phyloP scores from a whole-genome alignment of 2,797 vertebrate genomes.

The Syngnathus rostellatus region DNA sequence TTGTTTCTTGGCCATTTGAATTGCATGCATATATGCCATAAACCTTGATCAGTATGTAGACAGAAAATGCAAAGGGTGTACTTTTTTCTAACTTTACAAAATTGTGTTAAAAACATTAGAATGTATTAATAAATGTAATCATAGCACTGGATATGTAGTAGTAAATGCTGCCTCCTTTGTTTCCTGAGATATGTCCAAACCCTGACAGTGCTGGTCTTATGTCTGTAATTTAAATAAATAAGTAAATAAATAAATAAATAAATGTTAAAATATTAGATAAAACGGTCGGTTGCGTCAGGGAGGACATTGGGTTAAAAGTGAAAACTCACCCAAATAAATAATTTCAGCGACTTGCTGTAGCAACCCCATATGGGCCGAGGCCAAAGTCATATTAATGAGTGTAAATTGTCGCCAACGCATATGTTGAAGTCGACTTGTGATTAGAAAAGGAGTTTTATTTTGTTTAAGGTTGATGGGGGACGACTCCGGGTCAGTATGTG shows the following conservation, averaged over 20 bases:
- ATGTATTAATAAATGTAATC: not conserved
- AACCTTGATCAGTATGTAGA: too few relatives aligned
- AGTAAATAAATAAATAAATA: not conserved
- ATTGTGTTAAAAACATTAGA: not conserved
- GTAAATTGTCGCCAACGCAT: not conserved
- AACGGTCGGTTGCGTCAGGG: too few relatives aligned
- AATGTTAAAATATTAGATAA: too few relatives aligned
- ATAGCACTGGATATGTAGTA: not conserved
- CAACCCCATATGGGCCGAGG: too few relatives aligned
- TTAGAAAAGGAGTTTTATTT: constrained; percentile 44
- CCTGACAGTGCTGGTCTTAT: not conserved
- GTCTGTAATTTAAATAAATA: not conserved
- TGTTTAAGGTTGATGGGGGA: constrained; percentile 18
- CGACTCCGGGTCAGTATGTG: constrained; percentile 21
- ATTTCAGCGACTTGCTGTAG: too few relatives aligned
- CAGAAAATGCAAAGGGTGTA: too few relatives aligned
- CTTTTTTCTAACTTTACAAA: too few relatives aligned
- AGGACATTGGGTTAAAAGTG: too few relatives aligned
- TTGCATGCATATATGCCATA: not conserved
- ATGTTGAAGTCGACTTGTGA: constrained; percentile 48
- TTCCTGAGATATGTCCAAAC: not conserved
- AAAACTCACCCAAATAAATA: too few relatives aligned
- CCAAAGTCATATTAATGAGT: not conserved
- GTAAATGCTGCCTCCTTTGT: not conserved
- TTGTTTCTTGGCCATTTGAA: not conserved